Evolutionary conservation across 2,888 invertebrate genomes (phyloP), one percentile per base, ranked within the genome.

Genomic region (Drosophila villosipedis): DNA sequence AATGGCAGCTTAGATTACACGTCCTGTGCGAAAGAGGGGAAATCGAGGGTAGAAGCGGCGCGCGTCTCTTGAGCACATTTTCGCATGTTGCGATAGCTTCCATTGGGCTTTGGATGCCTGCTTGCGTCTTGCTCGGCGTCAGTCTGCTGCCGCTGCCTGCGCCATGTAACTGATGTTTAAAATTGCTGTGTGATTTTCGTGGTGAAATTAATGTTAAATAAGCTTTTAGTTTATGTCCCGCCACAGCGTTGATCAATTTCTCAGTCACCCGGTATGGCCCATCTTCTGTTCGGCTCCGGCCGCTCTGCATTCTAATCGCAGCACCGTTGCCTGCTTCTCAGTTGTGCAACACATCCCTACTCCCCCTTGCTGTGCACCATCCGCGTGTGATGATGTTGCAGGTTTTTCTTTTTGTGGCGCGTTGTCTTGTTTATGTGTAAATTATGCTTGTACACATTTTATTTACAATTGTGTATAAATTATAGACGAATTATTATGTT

Each of bases 151-250:
- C 22, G 60, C 55, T 75, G 77, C 58, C 71, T 72, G 71, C 60
- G 72, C 70, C 82, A 65, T 87, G 89, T 89, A 86, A 89, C 89
- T 84, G 87, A 86, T 86, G 85, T 86, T 89, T 80, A 75, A 87
- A 87, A 87, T 87, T 87, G 87, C 90, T 88, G 90, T 87, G 90
- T 90, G 89, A 89, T 90, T 89, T 89, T 89, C 91, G 88, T 90
- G 90, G 87, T 89, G 90, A 90, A 88, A 88, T 88, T 88, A 88
- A 88, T 88, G 87, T 88, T 88, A 88, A 88, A 89, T 88, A 90
- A 88, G 87, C 87, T 89, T 88, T 90, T 90, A 87, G 89, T 89
- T 89, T 90, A 89, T 89, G 89, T 89, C 87, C 90, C 87, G 89
- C 86, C 82, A 89, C 82, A 88, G 82, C 86, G 85, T 90, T 87